Evolutionary conservation across 2,888 invertebrate genomes (phyloP), one percentile per base, ranked within the genome.

Genomic region (Drosophila greeni): DNA sequence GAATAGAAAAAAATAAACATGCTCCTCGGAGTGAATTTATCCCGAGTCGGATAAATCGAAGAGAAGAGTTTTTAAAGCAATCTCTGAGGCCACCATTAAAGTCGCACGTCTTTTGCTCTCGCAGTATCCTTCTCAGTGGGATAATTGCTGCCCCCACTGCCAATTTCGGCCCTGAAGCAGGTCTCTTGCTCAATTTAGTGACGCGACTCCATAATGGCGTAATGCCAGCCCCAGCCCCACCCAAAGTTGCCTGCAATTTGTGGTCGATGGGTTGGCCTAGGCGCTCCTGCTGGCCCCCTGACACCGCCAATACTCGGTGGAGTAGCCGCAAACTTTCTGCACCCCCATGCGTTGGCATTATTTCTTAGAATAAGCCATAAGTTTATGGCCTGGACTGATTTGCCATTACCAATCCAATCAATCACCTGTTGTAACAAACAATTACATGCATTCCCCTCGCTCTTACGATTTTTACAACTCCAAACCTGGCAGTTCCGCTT

Each of bases 181-280:
- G 45, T 47, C 18, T 31, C 45, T 31, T 31, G 24, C 51, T 37
- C 49, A 49, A 39, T 56, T 56, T 24, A 49, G 49, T 20, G 29
- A 29, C 29, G 49, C 37, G 49, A 26, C 20, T 29, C 48, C 49
- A 49, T 34, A 49, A 56, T 56, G 49, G 49, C 49, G 49, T 34
- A 54, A 55, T 58, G 58, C 58, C 39, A 54, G 54, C 58, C 33
- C 42, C 42, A 56, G 49, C 56, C 56, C 45, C 45, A 47, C 45
- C 45, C 45, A 31, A 47, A 31, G 29, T 47, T 37, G 3, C 52
- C 16, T 39, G 42, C 33, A 42, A 29, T 20, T 49, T 56, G 29
- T 12, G 36, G 56, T 56, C 37, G 37, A 31, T 31, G 31, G 31
- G 31, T 47, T 18, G 29, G 45, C 26, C 11, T 1, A n/a, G 18